phyloP scores from a whole-genome alignment of 2,888 invertebrate genomes.

The Lampropteryx suffumata region DNA sequence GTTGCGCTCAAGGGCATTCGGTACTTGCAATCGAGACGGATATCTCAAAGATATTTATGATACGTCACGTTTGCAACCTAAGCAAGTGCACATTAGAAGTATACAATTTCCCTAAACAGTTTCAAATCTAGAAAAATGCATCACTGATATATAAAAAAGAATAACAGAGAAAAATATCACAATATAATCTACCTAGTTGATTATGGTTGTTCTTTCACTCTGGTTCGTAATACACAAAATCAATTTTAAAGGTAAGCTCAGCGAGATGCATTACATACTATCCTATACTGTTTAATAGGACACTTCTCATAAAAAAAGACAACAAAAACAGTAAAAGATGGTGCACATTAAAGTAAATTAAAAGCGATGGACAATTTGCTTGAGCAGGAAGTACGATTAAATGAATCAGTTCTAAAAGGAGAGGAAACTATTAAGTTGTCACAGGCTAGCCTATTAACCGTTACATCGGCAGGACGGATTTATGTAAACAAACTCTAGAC shows the following conservation, averaged over 20 bases:
- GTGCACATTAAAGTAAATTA: slow-evolving; percentile 25
- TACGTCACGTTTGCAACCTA: slow-evolving; percentile 33
- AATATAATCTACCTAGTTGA: too few species aligned
- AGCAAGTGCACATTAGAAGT: slow-evolving; percentile 11
- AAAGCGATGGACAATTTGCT: slow-evolving; percentile 39
- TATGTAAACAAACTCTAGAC: slow-evolving; percentile 46
- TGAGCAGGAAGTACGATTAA: slow-evolving; percentile 48
- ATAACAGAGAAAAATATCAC: too few species aligned
- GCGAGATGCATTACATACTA: too few species aligned
- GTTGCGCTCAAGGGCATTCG: slow-evolving; percentile 59
- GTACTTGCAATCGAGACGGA: slow-evolving; percentile 55
- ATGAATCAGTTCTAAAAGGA: slow-evolving; percentile 54
- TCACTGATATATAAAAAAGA: too few species aligned
- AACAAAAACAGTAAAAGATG: neutral
- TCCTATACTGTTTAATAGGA: neutral
- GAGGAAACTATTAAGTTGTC: slow-evolving; percentile 80
- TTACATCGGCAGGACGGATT: slow-evolving; percentile 67
- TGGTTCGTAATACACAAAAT: too few species aligned
- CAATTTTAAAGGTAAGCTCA: too few species aligned
- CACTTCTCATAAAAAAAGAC: neutral
- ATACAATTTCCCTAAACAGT: slow-evolving; percentile 23
- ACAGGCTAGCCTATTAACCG: slow-evolving; percentile 60
- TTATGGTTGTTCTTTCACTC: too few species aligned
- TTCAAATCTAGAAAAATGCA: too few species aligned
- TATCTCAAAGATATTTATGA: slow-evolving; percentile 41